Conservation (phyloP, 1,140 invertebrate genomes). For the Drosophila littoralis region DNA sequence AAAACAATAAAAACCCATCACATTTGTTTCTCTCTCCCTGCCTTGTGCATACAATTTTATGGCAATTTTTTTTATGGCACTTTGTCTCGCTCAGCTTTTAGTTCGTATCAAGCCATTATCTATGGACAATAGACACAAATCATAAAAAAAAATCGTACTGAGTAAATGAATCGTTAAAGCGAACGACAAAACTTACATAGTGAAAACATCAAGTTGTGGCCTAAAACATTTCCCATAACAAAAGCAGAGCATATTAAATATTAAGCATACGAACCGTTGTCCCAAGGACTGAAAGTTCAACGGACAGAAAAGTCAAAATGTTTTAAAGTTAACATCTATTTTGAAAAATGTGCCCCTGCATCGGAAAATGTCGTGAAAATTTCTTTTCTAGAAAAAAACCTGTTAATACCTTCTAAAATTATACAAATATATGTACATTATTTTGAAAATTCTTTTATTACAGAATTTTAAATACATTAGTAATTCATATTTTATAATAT, state of each 20-base stretch:
- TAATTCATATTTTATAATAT: too few species aligned
- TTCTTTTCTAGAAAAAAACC: too few species aligned
- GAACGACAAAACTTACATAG: constrained; percentile 5
- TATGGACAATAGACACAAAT: constrained; percentile 47
- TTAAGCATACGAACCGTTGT: neutral
- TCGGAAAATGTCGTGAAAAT: too few species aligned
- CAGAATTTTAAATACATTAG: too few species aligned
- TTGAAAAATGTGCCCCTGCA: too few species aligned
- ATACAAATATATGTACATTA: too few species aligned
- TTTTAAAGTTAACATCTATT: too few species aligned
- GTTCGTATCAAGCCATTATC: constrained; percentile 49
- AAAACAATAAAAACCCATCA: constrained; percentile 19
- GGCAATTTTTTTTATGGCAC: neutral
- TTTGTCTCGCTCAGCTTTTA: constrained; percentile 2
- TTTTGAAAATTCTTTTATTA: too few species aligned
- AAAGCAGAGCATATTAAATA: neutral
- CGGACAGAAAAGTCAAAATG: too few species aligned
- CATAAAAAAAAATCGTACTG: constrained; percentile 26
- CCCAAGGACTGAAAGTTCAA: neutral
- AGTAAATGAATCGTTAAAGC: constrained; percentile 45
- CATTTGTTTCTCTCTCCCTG: neutral
- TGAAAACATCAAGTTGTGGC: constrained; percentile 1
- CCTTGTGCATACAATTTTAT: neutral
- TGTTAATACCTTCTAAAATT: too few species aligned
- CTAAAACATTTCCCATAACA: neutral